Evolutionary conservation across 2,113 vertebrate genomes (phyloP).

Genomic region (Salvelinus alpinus): DNA sequence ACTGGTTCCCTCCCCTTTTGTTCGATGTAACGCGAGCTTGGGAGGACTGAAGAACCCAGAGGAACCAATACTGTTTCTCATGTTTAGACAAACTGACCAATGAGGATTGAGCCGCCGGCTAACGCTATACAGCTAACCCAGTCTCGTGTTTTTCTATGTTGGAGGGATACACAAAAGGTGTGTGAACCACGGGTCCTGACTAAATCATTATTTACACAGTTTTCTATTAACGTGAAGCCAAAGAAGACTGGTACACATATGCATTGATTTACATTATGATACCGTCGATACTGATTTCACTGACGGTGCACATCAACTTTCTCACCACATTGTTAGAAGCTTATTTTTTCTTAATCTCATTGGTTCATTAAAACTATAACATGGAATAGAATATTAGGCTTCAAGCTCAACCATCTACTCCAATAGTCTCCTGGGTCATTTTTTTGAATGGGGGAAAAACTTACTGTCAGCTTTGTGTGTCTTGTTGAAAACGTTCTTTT

Average conservation of each 20-base stretch:
- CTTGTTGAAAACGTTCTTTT: constrained; percentile 82
- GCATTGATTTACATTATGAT: not conserved
- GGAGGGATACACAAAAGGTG: not conserved
- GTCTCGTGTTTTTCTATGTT: not conserved
- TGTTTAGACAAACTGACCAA: not conserved
- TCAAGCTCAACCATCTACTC: too few species aligned
- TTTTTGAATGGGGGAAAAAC: constrained; percentile 37
- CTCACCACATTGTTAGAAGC: too few species aligned
- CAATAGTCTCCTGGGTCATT: not conserved
- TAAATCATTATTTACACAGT: not conserved
- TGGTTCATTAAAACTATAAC: not conserved
- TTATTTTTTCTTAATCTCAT: too few species aligned
- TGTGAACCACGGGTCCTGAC: not conserved
- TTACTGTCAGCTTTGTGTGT: constrained; percentile 81
- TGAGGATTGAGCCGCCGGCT: not conserved
- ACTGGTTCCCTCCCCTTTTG: constrained; percentile 28
- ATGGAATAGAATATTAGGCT: too few species aligned
- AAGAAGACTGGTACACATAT: not conserved
- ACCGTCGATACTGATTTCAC: too few species aligned
- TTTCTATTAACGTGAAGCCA: not conserved
- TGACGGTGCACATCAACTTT: too few species aligned
- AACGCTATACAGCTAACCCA: not conserved
- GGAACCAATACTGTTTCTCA: not conserved
- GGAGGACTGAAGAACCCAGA: not conserved
- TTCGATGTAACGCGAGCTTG: not conserved